These are phyloP conservation scores for Crypturellus undulatus DNA, from an alignment of 2,113 vertebrate species.

Conservation along the genomic window DNA sequence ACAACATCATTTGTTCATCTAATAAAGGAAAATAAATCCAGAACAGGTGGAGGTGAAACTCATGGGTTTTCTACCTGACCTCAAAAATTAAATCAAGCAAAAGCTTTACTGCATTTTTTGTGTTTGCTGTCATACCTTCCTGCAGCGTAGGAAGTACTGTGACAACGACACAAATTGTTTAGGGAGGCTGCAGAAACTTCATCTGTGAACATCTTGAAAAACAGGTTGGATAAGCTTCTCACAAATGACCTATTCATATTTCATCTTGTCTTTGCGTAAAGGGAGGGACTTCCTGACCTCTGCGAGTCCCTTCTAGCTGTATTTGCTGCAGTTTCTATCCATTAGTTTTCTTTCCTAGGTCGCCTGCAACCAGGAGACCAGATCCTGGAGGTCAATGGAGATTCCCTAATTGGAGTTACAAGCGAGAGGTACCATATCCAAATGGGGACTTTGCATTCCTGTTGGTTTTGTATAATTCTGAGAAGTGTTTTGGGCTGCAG, in stretches of 20 bases:
- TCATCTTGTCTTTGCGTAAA: conserved; percentile 28
- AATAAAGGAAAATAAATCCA: background rate
- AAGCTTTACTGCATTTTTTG: background rate
- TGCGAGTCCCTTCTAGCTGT: conserved; percentile 53
- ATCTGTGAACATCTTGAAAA: background rate
- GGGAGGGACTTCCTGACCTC: background rate
- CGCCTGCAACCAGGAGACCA: conserved; percentile 90
- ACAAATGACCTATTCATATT: fast-evolving
- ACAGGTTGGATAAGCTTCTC: conserved; percentile 1
- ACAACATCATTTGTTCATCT: background rate
- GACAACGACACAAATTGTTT: fast-evolving
- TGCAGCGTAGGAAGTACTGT: background rate
- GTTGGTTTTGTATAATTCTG: background rate
- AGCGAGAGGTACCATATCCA: conserved; percentile 84
- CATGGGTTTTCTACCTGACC: background rate
- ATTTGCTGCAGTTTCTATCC: conserved; percentile 43
- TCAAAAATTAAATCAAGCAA: background rate
- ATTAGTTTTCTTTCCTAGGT: conserved; percentile 73
- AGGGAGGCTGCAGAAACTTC: background rate
- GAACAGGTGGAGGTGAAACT: background rate
- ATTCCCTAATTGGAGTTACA: conserved; percentile 87
- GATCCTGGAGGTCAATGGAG: conserved; percentile 92
- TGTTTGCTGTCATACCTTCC: background rate
- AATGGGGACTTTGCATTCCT: background rate
- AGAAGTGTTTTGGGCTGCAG: background rate